phyloP scores from a whole-genome alignment of 2,113 vertebrate species.

The rabbit (Oryctolagus cuniculus) region mOryCun1.1 NC_091434.1:50351001-50351500 shows the following conservation, averaged over 20 bases:
- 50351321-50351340: background rate
- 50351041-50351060: too few relatives aligned
- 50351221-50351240: background rate
- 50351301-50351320: background rate
- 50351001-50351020: too few relatives aligned
- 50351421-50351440: slow-evolving; percentile 22
- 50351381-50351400: slow-evolving; percentile 27
- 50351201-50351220: background rate
- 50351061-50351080: too few relatives aligned
- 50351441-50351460: background rate
- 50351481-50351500: background rate
- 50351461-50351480: background rate
- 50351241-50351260: background rate
- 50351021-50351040: too few relatives aligned
- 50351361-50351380: slow-evolving; percentile 11
- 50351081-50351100: too few relatives aligned
- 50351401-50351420: background rate
- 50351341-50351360: background rate
- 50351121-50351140: too few relatives aligned
- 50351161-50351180: too few relatives aligned
- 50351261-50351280: background rate
- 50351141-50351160: too few relatives aligned
- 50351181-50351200: background rate
- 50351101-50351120: too few relatives aligned
- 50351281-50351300: background rate